Conservation (phyloP, 2,113 vertebrate species). For the Epinephelus lanceolatus region DNA sequence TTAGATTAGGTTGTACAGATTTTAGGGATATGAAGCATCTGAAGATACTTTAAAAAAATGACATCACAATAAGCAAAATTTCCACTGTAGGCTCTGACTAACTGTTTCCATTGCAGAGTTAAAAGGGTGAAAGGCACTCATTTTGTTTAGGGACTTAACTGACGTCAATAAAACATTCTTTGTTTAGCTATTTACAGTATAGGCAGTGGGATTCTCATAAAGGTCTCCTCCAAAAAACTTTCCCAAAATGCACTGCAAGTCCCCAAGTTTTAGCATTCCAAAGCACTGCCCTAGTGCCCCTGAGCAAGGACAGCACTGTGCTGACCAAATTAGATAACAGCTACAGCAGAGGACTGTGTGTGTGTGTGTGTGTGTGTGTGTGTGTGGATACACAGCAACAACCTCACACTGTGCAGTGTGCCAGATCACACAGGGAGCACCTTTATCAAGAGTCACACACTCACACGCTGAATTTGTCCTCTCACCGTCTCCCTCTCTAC, state of each 20-base stretch:
- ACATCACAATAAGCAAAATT: too few species aligned
- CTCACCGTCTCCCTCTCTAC: background rate
- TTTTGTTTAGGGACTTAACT: background rate
- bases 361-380: too few species aligned
- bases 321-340: background rate
- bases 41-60: too few species aligned
- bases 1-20: too few species aligned
- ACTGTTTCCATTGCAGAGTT: too few species aligned
- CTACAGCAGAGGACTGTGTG: conserved; percentile 10
- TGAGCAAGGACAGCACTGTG: conserved; percentile 40
- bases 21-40: too few species aligned
- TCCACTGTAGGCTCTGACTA: too few species aligned
- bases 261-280: background rate
- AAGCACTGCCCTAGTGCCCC: conserved; percentile 22
- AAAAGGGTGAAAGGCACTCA: background rate
- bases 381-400: background rate
- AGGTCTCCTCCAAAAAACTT: background rate
- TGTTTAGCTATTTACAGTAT: background rate
- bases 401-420: conserved; percentile 19
- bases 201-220: background rate
- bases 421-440: conserved; percentile 22
- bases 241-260: background rate
- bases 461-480: background rate
- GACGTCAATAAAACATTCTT: background rate
- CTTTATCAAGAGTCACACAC: conserved; percentile 1